phyloP scores from a whole-genome alignment of 2,888 invertebrate genomes.

The Apotomis capreana region DNA sequence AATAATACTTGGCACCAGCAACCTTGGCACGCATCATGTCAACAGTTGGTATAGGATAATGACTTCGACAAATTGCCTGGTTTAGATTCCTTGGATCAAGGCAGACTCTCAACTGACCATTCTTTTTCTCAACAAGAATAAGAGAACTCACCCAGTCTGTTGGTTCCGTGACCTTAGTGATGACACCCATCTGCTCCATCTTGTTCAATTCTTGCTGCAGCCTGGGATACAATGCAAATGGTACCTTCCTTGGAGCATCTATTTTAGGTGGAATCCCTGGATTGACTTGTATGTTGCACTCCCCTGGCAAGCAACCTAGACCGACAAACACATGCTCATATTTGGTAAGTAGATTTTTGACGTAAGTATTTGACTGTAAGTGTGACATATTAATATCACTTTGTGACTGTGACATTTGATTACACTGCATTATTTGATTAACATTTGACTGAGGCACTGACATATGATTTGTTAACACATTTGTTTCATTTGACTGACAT shows the following conservation, averaged over 20 bases:
- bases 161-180: constrained; percentile 24
- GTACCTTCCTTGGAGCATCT: constrained; percentile 45
- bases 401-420: no score
- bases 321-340: no score
- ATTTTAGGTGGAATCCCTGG: constrained; percentile 14
- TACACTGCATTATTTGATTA: no score
- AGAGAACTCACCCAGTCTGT: not conserved
- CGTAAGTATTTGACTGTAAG: no score
- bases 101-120: constrained; percentile 37
- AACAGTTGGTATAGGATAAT: constrained; percentile 44
- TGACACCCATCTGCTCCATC: constrained; percentile 45
- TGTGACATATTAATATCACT: no score
- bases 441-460: no score
- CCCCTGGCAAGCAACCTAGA: no score
- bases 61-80: constrained; percentile 41
- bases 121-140: not conserved
- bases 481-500: no score
- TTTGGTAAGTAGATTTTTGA: no score
- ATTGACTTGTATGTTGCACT: no score
- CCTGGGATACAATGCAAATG: constrained; percentile 43
- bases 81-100: constrained; percentile 44
- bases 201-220: constrained; percentile 43
- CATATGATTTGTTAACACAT: no score
- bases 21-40: constrained; percentile 40
- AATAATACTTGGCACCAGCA: constrained; percentile 40